These are phyloP conservation scores for Chirona hameri DNA, from an alignment of 2,888 invertebrate species.

Conservation along the genomic window DNA sequence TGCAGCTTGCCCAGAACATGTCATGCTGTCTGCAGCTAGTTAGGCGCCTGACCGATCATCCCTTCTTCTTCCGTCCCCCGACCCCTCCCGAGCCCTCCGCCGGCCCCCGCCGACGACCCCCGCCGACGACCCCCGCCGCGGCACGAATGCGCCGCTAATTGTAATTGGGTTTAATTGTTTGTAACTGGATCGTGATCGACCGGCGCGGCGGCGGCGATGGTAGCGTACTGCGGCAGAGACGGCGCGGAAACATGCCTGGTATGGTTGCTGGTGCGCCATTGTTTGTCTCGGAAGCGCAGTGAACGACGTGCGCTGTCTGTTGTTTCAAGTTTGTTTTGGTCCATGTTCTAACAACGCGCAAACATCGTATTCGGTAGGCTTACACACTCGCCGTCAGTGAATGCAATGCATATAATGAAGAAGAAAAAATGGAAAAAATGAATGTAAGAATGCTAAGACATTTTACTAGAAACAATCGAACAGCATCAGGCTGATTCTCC, in stretches of 20 bases:
- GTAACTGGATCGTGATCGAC: slow-evolving; percentile 14
- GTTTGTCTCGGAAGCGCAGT: background rate
- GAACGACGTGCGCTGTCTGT: background rate
- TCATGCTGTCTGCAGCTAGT: background rate
- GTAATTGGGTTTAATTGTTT: slow-evolving; percentile 28
- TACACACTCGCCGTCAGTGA: too few species aligned
- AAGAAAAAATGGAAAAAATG: too few species aligned
- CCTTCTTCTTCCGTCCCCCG: background rate
- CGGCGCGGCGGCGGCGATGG: background rate
- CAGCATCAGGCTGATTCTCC: too few species aligned
- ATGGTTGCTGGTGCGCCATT: background rate
- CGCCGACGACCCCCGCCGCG: background rate
- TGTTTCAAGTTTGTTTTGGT: too few species aligned
- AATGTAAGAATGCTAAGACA: too few species aligned
- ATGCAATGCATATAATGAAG: too few species aligned
- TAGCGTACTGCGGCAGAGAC: background rate
- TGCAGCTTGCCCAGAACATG: background rate
- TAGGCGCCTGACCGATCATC: background rate
- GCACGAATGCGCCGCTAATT: background rate
- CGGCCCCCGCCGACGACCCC: background rate
- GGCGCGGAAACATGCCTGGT: background rate
- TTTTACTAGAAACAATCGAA: too few species aligned
- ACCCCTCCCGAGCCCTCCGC: background rate
- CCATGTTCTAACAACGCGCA: too few species aligned
- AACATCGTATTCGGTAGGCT: too few species aligned